Percentiles rank a stretch among this genome's conserved stretches.
Conservation (phyloP, 2,888 invertebrate genomes). For the Aspidapion aeneum region DNA sequence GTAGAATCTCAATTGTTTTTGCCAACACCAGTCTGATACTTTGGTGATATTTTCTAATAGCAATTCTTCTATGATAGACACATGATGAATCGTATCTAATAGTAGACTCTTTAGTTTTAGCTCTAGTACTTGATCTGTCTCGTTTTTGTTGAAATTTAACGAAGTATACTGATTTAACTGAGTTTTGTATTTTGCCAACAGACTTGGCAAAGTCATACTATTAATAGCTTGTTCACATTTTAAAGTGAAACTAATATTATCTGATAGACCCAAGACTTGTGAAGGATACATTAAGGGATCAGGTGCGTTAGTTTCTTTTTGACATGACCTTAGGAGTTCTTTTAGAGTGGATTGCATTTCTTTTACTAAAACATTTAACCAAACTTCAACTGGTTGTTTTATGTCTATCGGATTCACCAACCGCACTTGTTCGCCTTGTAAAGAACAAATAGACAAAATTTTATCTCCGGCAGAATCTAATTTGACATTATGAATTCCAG, state of each 20-base stretch:
- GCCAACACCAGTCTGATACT: constrained; percentile 87
- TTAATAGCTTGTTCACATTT: constrained; percentile 78
- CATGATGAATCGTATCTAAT: constrained; percentile 90
- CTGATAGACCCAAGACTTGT: constrained; percentile 82
- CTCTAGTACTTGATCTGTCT: constrained; percentile 45
- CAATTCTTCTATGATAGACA: constrained; percentile 75
- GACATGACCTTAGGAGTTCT: constrained; percentile 59
- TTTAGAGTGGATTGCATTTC: constrained; percentile 80
- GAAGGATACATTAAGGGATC: constrained; percentile 66
- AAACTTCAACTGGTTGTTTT: constrained; percentile 76
- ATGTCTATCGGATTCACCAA: constrained; percentile 67
- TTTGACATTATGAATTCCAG: constrained; percentile 77
- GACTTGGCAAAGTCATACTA: constrained; percentile 57
- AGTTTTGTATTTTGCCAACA: constrained; percentile 51
- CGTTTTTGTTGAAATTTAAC: constrained; percentile 39
- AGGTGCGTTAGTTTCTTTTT: constrained; percentile 50
- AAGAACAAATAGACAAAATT: constrained; percentile 65
- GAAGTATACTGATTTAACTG: constrained; percentile 53
- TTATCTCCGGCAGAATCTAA: constrained; percentile 53
- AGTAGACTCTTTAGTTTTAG: constrained; percentile 90
- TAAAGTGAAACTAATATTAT: constrained; percentile 81
- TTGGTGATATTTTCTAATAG: constrained; percentile 65
- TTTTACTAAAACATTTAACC: constrained; percentile 76
- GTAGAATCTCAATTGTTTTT: constrained; percentile 87
- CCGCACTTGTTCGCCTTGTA: constrained; percentile 70